A percentile compares a stretch with the other conserved stretches of the same genome.
Conservation (phyloP, 2,797 vertebrate genomes). For the Phoebastria nigripes region DNA sequence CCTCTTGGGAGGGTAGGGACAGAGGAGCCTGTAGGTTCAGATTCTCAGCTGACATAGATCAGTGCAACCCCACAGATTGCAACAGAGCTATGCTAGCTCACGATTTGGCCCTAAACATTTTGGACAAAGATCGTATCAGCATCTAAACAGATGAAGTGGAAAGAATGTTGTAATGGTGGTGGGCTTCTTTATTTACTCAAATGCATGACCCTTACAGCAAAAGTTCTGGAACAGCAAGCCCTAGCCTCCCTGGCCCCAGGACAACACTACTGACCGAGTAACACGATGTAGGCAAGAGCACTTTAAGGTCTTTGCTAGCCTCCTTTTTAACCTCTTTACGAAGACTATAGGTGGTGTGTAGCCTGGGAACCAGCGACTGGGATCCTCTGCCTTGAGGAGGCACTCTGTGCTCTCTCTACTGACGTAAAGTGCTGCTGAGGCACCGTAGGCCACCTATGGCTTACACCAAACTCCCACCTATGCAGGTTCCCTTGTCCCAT, state of each 20-base stretch:
- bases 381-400: neutral
- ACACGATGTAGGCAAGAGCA: neutral
- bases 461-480: neutral
- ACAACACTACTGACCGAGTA: neutral
- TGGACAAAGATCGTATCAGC: neutral
- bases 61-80: neutral
- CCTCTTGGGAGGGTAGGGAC: neutral
- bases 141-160: slow-evolving; percentile 9
- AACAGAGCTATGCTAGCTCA: neutral
- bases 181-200: neutral
- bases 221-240: neutral
- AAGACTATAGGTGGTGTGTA: neutral
- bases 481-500: neutral
- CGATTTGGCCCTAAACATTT: neutral
- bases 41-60: neutral
- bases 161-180: neutral
- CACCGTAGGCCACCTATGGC: neutral
- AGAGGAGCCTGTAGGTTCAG: neutral
- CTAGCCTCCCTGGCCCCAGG: neutral
- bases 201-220: neutral
- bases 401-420: neutral
- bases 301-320: neutral
- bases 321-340: neutral
- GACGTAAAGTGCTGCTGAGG: neutral
- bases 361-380: neutral